phyloP scores from a whole-genome alignment of 2,113 vertebrate genomes.

The Muntiacus reevesi region DNA sequence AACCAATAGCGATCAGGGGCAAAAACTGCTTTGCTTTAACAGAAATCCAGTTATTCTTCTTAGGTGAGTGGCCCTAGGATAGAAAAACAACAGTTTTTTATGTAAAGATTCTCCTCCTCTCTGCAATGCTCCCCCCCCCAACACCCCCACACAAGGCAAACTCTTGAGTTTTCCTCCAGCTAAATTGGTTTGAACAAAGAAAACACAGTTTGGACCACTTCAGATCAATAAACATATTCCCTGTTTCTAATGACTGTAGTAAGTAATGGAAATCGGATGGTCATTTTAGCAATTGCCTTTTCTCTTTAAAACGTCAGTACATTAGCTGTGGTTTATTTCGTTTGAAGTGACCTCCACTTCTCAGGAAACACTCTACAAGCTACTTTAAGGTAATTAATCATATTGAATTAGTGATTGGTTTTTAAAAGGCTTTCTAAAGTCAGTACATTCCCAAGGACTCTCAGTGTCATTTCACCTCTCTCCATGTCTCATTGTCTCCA shows the following conservation, averaged over 20 bases:
- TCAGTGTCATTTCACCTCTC: neutral
- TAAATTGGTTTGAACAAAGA: constrained; percentile 46
- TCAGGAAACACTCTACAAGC: constrained; percentile 66
- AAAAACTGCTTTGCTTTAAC: neutral
- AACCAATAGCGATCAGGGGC: neutral
- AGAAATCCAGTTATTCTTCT: neutral
- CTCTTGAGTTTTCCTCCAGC: neutral
- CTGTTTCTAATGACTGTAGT: constrained; percentile 52
- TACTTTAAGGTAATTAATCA: constrained; percentile 70
- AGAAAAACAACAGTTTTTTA: constrained; percentile 3
- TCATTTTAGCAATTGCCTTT: constrained; percentile 61
- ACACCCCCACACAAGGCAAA: neutral
- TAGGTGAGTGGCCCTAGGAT: neutral
- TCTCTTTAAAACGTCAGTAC: constrained; percentile 56
- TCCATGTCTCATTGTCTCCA: neutral
- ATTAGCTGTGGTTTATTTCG: constrained; percentile 67
- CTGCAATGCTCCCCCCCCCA: fast-evolving
- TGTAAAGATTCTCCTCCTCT: neutral
- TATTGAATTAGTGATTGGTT: constrained; percentile 60
- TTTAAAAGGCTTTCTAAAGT: constrained; percentile 63
- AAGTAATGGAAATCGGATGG: constrained; percentile 56
- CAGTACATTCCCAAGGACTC: constrained; percentile 50
- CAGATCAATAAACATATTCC: constrained; percentile 39
- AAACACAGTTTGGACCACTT: constrained; percentile 23
- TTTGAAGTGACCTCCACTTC: constrained; percentile 49